Evolutionary conservation across 2,888 invertebrate species (phyloP).

Genomic region (Drosophila demipolita): DNA sequence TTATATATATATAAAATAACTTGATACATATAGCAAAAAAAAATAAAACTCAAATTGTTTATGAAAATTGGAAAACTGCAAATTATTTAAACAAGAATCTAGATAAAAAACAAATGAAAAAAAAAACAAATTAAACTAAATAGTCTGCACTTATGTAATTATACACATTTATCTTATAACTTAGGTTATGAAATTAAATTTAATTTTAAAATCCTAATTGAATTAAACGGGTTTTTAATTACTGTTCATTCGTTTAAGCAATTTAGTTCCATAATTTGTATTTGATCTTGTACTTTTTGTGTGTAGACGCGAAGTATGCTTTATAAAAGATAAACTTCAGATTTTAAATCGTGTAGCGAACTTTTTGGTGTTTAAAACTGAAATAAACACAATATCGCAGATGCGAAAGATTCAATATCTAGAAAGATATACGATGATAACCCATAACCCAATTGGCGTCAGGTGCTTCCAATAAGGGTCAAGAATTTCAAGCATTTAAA

Average conservation of each 20-base stretch:
- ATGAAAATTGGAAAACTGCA: slow-evolving; percentile 18
- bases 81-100: slow-evolving; percentile 20
- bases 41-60: slow-evolving; percentile 17
- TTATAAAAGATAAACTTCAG: neutral
- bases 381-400: neutral
- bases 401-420: neutral
- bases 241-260: neutral
- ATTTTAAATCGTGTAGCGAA: slow-evolving; percentile 23
- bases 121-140: slow-evolving; percentile 1
- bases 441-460: too few species aligned
- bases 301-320: slow-evolving; percentile 13
- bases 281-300: neutral
- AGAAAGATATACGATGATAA: too few species aligned
- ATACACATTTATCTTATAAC: slow-evolving; percentile 46
- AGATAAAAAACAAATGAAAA: neutral
- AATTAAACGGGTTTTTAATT: neutral
- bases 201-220: slow-evolving; percentile 36
- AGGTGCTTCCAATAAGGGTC: neutral
- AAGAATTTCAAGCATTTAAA: neutral
- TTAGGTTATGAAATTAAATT: slow-evolving; percentile 49
- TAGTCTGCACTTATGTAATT: slow-evolving; percentile 10
- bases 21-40: slow-evolving; percentile 5
- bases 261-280: neutral
- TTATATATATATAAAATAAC: slow-evolving; percentile 21
- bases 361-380: slow-evolving; percentile 7